Percentiles rank a stretch among this genome's conserved stretches.
These are phyloP conservation scores for Limnephilus marmoratus DNA, from an alignment of 2,888 invertebrate genomes.

Conservation along the genomic window DNA sequence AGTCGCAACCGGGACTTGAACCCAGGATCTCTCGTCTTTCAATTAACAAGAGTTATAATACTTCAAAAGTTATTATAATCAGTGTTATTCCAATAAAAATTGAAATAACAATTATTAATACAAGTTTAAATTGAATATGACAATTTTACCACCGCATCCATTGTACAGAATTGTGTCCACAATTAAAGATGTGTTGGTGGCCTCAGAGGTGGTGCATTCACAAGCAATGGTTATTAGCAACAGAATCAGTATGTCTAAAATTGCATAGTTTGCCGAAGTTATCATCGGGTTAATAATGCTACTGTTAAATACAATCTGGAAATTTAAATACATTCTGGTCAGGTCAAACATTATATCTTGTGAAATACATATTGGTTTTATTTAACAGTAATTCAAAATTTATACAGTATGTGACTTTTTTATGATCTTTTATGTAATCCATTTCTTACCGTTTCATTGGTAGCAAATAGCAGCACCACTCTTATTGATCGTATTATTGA, in stretches of 20 bases:
- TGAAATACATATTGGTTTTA: neutral
- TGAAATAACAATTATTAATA: too few species aligned
- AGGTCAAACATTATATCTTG: neutral
- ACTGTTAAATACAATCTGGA: neutral
- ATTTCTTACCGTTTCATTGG: constrained; percentile 38
- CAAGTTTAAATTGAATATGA: neutral
- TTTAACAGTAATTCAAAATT: neutral
- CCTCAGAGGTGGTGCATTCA: constrained; percentile 41
- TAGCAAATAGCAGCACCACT: constrained; percentile 1
- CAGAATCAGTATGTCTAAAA: constrained; percentile 35
- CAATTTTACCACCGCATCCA: constrained; percentile 30
- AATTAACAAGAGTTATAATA: too few species aligned
- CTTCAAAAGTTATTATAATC: too few species aligned
- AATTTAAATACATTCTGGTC: neutral
- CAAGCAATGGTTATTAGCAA: constrained; percentile 40
- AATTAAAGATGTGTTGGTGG: constrained; percentile 36
- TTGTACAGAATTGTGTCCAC: constrained; percentile 54
- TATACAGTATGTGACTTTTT: neutral
- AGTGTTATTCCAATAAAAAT: too few species aligned
- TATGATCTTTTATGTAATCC: neutral
- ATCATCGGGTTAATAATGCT: constrained; percentile 4
- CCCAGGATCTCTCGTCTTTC: too few species aligned
- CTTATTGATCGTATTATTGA: constrained; percentile 49
- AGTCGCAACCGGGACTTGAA: too few species aligned
- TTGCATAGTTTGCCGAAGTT: constrained; percentile 15